Evolutionary conservation across 2,113 vertebrate species (phyloP).

Genomic region (Fregata magnificens): DNA sequence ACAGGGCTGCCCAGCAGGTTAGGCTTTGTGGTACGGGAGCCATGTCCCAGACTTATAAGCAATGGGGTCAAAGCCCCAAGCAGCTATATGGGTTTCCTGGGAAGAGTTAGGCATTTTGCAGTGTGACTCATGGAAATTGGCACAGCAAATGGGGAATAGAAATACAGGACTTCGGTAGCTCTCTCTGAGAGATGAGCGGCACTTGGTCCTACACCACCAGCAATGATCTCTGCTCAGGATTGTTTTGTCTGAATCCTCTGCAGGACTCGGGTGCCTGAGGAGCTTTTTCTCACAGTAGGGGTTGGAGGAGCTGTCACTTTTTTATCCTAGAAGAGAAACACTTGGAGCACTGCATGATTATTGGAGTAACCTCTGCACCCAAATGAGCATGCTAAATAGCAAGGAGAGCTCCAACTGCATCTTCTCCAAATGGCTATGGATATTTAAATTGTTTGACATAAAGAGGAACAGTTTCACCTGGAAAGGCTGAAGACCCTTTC

Average conservation of each 20-base stretch:
- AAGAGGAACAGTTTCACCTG: background rate
- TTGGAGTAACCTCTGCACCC: background rate
- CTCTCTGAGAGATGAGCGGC: background rate
- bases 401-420: background rate
- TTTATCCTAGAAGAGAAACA: background rate
- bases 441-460: background rate
- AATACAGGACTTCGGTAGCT: background rate
- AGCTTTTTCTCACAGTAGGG: background rate
- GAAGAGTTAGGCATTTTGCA: background rate
- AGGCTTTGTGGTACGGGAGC: background rate
- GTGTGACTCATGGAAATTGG: background rate
- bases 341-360: background rate
- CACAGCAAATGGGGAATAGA: background rate
- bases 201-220: background rate
- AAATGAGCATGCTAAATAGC: background rate
- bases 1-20: background rate
- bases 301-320: background rate
- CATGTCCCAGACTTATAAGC: rapidly evolving
- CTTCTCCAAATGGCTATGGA: background rate
- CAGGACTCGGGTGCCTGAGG: background rate
- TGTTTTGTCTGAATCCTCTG: background rate
- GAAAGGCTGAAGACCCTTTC: background rate
- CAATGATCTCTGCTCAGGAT: background rate
- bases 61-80: background rate
- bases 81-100: background rate